A percentile compares a stretch with the other conserved stretches of the same genome.
These are phyloP conservation scores for Megalops atlanticus DNA, from an alignment of 2,113 vertebrate genomes.

Conservation along the genomic window DNA sequence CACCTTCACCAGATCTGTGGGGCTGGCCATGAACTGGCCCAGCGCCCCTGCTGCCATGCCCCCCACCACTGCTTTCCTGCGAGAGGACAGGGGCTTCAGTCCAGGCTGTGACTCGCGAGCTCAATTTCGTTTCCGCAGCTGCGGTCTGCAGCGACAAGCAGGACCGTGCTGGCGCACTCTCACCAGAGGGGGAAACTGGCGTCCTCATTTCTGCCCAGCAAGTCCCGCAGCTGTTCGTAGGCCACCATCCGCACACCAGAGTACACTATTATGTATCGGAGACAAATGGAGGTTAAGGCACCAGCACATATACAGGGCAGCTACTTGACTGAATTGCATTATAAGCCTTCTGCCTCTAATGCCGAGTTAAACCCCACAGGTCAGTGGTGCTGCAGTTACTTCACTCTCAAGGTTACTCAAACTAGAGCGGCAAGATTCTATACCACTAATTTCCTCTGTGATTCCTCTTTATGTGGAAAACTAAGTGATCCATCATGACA, in stretches of 20 bases:
- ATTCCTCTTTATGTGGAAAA: neutral
- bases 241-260: conserved; percentile 80
- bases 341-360: neutral
- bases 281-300: neutral
- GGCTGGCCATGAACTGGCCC: conserved; percentile 83
- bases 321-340: neutral
- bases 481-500: neutral
- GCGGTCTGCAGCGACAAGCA: neutral
- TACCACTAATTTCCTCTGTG: no score
- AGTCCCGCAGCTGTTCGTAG: conserved; percentile 82
- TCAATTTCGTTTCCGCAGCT: neutral
- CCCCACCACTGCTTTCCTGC: conserved; percentile 79
- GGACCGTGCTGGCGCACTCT: conserved; percentile 30
- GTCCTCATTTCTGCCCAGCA: conserved; percentile 71
- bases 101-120: neutral
- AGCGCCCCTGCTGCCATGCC: conserved; percentile 78
- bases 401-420: neutral
- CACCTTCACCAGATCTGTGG: conserved; percentile 83
- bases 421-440: no score
- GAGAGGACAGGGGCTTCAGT: neutral
- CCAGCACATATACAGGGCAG: neutral
- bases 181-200: conserved; percentile 80
- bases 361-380: neutral
- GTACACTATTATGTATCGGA: conserved; percentile 67
- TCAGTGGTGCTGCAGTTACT: neutral